These are phyloP conservation scores for Melanophora roralis DNA, from an alignment of 2,888 invertebrate species.

Conservation along the genomic window DNA sequence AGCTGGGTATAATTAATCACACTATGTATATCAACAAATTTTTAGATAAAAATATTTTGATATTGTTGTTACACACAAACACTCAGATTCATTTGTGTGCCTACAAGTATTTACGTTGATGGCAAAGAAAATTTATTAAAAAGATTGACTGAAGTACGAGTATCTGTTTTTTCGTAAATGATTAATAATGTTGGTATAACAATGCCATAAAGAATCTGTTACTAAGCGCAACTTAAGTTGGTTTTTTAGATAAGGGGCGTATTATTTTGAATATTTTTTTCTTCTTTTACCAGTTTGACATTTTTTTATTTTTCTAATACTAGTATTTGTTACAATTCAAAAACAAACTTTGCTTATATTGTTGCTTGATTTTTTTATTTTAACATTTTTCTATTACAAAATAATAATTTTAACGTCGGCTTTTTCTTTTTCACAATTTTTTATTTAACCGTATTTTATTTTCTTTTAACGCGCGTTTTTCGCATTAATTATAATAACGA, in stretches of 20 bases:
- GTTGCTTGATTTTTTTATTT: not conserved
- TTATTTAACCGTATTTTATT: too few relatives aligned
- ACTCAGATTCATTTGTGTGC: not conserved
- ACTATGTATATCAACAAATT: constrained; percentile 2
- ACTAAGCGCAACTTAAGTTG: not conserved
- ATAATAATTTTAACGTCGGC: constrained; percentile 25
- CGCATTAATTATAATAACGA: constrained; percentile 62
- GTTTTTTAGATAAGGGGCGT: constrained; percentile 35
- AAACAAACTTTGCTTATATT: not conserved
- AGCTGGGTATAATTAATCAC: constrained; percentile 53
- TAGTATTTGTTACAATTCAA: not conserved
- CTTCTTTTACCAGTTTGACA: not conserved
- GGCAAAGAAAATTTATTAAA: not conserved
- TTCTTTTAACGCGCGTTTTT: constrained; percentile 49
- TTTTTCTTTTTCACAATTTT: constrained; percentile 4
- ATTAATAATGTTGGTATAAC: constrained; percentile 27
- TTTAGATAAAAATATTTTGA: not conserved
- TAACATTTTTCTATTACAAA: not conserved
- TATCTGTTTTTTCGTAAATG: constrained; percentile 1
- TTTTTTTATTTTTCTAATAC: not conserved
- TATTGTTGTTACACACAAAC: not conserved
- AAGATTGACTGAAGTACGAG: not conserved
- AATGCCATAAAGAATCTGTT: not conserved
- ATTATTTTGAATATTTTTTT: not conserved
- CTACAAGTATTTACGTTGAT: not conserved